Conservation (phyloP, 2,888 invertebrate species). For the Hydrotaea cyrtoneurina region DNA sequence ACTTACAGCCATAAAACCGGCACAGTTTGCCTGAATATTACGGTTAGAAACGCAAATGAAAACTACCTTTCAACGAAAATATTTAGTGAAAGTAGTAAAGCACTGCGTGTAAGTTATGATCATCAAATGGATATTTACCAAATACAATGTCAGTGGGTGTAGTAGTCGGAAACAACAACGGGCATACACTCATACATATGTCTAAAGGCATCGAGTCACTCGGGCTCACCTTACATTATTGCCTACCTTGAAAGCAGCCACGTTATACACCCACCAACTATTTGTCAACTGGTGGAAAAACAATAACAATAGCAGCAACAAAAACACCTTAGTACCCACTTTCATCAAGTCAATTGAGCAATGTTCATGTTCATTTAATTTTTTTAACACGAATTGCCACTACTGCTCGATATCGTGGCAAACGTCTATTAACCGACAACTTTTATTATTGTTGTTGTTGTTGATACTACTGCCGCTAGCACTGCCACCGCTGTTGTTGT, state of each 20-base stretch:
- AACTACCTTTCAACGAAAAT: conserved; percentile 44
- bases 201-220: too few species aligned
- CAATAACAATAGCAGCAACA: conserved; percentile 9
- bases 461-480: background rate
- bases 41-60: conserved; percentile 13
- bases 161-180: too few species aligned
- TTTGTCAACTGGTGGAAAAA: conserved; percentile 37
- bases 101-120: conserved; percentile 58
- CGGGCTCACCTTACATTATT: background rate
- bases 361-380: conserved; percentile 75
- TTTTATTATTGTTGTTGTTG: conserved; percentile 49
- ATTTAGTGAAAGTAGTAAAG: conserved; percentile 32
- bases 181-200: too few species aligned
- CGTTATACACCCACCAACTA: background rate
- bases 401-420: conserved; percentile 74
- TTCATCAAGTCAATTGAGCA: conserved; percentile 66
- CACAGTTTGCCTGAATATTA: conserved; percentile 1
- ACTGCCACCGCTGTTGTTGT: background rate
- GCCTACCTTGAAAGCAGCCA: background rate
- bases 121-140: conserved; percentile 36
- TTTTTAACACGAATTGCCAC: conserved; percentile 71
- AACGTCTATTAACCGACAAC: conserved; percentile 73
- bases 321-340: conserved; percentile 59
- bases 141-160: background rate
- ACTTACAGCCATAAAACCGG: background rate